Conservation (phyloP, 2,888 invertebrate genomes). For the Tupiocoris notatus region DNA sequence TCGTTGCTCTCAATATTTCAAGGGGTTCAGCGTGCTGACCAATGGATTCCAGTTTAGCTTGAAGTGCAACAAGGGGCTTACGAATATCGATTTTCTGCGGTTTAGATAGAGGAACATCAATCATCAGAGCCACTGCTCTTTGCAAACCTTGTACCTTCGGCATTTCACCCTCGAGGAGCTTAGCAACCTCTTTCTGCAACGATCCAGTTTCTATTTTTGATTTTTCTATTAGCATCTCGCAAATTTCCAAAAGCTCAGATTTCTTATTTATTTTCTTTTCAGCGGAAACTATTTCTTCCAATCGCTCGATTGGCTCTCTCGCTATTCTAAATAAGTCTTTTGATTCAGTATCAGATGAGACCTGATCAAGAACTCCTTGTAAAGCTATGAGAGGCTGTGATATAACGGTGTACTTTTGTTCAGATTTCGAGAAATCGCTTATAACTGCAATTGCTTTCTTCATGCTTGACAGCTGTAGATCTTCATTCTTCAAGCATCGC, state of each 20-base stretch:
- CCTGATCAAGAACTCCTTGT: constrained; percentile 31
- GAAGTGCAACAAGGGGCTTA: background rate
- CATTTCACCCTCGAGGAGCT: background rate
- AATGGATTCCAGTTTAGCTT: constrained; percentile 10
- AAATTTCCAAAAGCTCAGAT: constrained; percentile 52
- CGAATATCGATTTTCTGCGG: background rate
- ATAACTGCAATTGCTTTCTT: constrained; percentile 9
- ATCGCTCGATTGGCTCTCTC: background rate
- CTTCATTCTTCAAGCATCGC: background rate
- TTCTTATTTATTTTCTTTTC: constrained; percentile 18
- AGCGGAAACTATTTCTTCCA: constrained; percentile 32
- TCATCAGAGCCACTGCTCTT: constrained; percentile 13
- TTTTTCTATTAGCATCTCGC: constrained; percentile 41
- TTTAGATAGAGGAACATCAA: constrained; percentile 18
- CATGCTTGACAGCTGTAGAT: background rate
- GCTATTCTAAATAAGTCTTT: constrained; percentile 8
- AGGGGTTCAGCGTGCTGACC: background rate
- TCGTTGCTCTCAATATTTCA: constrained; percentile 1
- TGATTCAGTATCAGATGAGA: constrained; percentile 15
- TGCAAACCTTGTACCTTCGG: constrained; percentile 1
- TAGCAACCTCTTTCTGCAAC: constrained; percentile 11
- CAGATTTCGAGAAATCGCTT: background rate
- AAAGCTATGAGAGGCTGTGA: constrained; percentile 12
- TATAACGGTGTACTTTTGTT: background rate
- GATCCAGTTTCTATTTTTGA: background rate